Conservation (phyloP, 2,797 vertebrate species). For the Ibycter americanus region DNA sequence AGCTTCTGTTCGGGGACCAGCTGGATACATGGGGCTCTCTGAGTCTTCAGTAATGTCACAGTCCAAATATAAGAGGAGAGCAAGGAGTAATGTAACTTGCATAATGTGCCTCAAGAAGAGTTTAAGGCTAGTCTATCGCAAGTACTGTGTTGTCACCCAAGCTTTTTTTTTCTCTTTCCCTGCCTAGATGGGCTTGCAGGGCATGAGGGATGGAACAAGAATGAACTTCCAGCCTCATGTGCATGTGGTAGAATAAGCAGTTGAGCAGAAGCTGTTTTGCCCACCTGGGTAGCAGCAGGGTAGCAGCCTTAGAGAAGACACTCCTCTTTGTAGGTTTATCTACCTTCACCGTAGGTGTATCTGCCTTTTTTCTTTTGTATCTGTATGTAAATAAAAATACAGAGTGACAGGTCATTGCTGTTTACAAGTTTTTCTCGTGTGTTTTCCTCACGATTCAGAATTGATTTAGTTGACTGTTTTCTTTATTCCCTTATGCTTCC, state of each 20-base stretch:
- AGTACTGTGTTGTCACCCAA: background rate
- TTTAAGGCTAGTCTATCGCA: fast-evolving
- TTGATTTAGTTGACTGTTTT: background rate
- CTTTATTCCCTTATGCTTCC: background rate
- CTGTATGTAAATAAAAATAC: background rate
- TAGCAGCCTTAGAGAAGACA: background rate
- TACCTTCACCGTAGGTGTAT: background rate
- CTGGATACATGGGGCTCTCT: background rate
- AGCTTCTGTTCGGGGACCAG: background rate
- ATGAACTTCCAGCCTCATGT: background rate
- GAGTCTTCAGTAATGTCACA: background rate
- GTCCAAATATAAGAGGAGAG: background rate
- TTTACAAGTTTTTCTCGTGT: background rate
- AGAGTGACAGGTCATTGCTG: background rate
- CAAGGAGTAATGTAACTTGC: background rate
- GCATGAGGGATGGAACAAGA: background rate
- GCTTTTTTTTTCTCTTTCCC: background rate
- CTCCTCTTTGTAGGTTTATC: background rate
- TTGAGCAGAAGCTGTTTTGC: background rate
- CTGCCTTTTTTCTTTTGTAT: background rate
- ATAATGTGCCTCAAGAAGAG: background rate
- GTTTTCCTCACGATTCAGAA: background rate
- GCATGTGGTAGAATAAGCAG: background rate
- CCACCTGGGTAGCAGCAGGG: background rate
- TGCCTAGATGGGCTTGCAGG: background rate